Conservation (phyloP, 2,113 vertebrate genomes). For the Scomber japonicus region DNA sequence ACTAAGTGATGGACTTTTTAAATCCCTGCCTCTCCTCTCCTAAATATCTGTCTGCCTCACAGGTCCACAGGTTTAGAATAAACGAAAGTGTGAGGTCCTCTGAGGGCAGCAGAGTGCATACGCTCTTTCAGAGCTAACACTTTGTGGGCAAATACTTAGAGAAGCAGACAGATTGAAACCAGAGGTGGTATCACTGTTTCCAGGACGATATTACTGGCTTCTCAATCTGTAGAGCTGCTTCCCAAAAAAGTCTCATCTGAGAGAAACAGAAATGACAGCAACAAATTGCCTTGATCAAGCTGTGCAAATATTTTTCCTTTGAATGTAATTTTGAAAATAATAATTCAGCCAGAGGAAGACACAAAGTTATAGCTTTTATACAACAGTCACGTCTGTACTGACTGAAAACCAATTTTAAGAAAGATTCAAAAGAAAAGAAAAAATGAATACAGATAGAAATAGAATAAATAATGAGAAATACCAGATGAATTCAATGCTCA, state of each 20-base stretch:
- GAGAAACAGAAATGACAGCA: not conserved
- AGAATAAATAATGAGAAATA: no score
- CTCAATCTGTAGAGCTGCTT: not conserved
- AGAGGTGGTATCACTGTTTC: conserved; percentile 6
- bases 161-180: conserved; percentile 38
- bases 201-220: conserved; percentile 2
- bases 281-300: not conserved
- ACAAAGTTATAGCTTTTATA: not conserved
- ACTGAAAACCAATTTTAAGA: not conserved
- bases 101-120: conserved; percentile 30
- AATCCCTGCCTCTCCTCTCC: conserved; percentile 6
- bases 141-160: conserved; percentile 31
- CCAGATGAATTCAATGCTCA: not conserved
- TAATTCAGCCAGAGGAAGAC: not conserved
- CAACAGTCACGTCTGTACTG: not conserved
- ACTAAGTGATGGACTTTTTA: conserved; percentile 15
- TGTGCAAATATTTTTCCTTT: not conserved
- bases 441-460: no score
- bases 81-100: conserved; percentile 24
- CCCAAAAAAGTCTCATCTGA: not conserved
- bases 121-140: conserved; percentile 2
- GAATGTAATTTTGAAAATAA: not conserved
- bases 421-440: no score
- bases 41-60: conserved; percentile 8
- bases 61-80: conserved; percentile 40